Percentiles rank a stretch among this genome's conserved stretches.
Conservation (phyloP, 2,888 invertebrate species). For the Noctuana brunneofusca region DNA sequence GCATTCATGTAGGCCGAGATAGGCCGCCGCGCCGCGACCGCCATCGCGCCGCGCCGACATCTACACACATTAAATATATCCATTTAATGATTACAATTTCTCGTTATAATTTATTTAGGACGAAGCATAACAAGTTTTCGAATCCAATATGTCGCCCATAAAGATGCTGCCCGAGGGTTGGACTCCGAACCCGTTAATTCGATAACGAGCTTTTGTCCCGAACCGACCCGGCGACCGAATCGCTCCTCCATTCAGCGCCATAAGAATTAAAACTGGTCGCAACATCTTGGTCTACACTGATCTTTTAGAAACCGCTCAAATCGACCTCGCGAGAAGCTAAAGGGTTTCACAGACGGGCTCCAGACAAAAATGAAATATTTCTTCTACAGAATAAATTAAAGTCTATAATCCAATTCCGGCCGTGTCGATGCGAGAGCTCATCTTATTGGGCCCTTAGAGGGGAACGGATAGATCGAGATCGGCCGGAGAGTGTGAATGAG, state of each 20-base stretch:
- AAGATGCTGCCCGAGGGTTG: constrained; percentile 81
- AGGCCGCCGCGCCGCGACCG: constrained; percentile 49
- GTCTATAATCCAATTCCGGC: constrained; percentile 76
- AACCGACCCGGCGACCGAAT: constrained; percentile 62
- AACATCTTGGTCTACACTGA: constrained; percentile 66
- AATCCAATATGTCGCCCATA: constrained; percentile 83
- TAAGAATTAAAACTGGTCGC: constrained; percentile 81
- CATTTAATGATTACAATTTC: constrained; percentile 82
- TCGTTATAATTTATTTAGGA: constrained; percentile 83
- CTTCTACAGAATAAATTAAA: constrained; percentile 80
- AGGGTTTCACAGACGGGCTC: constrained; percentile 74
- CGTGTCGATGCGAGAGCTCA: constrained; percentile 59
- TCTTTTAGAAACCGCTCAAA: constrained; percentile 72
- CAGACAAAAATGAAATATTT: constrained; percentile 78
- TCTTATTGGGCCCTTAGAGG: constrained; percentile 70
- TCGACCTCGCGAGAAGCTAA: constrained; percentile 62
- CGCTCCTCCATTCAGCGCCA: constrained; percentile 70
- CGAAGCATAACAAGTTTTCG: constrained; percentile 83
- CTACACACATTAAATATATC: constrained; percentile 80
- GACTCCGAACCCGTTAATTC: constrained; percentile 72
- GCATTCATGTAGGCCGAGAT: constrained; percentile 78
- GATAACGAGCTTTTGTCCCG: constrained; percentile 73
- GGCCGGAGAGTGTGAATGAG: constrained; percentile 79
- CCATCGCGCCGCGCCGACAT: constrained; percentile 52
- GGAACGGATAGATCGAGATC: constrained; percentile 80